Evolutionary conservation across 2,797 vertebrate species (phyloP), one percentile per base, ranked within the genome.

Genomic region (Thalassophryne amazonica): DNA sequence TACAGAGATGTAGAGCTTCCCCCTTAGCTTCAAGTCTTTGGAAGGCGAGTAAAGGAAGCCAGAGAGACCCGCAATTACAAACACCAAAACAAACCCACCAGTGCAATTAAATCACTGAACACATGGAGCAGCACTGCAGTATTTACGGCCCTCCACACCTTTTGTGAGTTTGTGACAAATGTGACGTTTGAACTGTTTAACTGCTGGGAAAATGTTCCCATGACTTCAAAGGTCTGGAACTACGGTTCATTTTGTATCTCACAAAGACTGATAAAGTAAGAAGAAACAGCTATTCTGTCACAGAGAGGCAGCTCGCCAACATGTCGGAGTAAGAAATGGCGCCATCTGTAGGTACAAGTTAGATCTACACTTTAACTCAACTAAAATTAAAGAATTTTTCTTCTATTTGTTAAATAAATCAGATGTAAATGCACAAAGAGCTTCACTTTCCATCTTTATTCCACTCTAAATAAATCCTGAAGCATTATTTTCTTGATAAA

Each of bases 321-420:
- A 34, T 7, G 22, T 51, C 47, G 69, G 62, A 1, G 21, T 35
- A 51, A 58, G 52, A 71, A 77, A 84, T 68, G 47, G 61, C 52
- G 46, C 78, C 76, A 81, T 42, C 84, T 58, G 20, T 1, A 61
- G 82, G 69, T 9, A 5, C 1, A 17, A 8, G 16, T 2, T 3
- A 20, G 2, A 35, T 57, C 2, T 38, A 19, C 14, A 30, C 2
- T 4, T 12, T 16, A 27, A 43, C 4, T 18, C 22, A 11, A 5
- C 8, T 47, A 4, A 11, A 8, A 31, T 2, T 41, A 12, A 2
- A 39, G 14, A 5, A 10, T 10, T 4, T 8, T 6, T 7, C 11
- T 29, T 9, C 4, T 0, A 16, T 28, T 4, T 3, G 27, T 17
- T 38, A 19, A 39, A 25, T 24, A 5, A 43, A 12, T 12, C 18